Conservation (phyloP, 2,113 vertebrate genomes). For the Dicerorhinus sumatrensis region DNA sequence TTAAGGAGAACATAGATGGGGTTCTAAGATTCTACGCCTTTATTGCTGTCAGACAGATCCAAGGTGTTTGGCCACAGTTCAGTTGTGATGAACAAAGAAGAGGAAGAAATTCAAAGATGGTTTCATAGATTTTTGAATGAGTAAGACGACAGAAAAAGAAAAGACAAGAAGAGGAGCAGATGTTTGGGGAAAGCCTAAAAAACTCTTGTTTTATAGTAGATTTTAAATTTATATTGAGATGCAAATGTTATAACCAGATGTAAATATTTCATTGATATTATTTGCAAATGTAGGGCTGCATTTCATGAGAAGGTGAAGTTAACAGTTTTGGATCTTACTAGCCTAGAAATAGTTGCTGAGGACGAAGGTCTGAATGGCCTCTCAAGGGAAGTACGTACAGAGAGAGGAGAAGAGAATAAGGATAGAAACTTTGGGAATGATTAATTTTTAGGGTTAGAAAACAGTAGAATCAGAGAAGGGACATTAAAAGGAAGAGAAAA, state of each 20-base stretch:
- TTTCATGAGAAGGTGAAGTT: background rate
- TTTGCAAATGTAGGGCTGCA: background rate
- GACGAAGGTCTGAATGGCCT: background rate
- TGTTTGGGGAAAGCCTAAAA: background rate
- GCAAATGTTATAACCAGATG: background rate
- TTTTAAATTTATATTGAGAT: background rate
- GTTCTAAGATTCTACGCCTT: background rate
- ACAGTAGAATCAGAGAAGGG: background rate
- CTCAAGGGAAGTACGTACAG: background rate
- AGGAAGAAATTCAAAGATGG: background rate
- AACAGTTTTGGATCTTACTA: background rate
- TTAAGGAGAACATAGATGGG: background rate
- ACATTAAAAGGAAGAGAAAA: background rate
- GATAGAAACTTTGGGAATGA: background rate
- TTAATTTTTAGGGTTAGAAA: background rate
- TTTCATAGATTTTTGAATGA: background rate
- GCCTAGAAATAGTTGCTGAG: background rate
- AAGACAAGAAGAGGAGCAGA: background rate
- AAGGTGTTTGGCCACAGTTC: background rate
- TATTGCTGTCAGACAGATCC: background rate
- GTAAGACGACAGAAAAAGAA: background rate
- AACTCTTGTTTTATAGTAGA: background rate
- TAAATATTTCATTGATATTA: background rate
- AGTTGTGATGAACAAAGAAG: background rate
- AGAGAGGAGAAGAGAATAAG: background rate